Conservation (phyloP, 1,140 invertebrate species). For the Pachypsylla venusta region DNA sequence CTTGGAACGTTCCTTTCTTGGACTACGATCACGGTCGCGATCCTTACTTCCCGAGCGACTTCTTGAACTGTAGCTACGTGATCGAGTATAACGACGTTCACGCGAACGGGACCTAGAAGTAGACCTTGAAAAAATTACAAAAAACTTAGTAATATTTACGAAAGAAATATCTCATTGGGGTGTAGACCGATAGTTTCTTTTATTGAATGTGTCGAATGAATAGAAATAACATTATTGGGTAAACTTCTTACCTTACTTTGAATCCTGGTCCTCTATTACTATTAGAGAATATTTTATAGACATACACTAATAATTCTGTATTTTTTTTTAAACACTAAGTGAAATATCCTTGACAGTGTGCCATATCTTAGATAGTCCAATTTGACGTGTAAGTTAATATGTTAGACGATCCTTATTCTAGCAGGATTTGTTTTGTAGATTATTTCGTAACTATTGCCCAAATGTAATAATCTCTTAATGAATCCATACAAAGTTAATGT, state of each 20-base stretch:
- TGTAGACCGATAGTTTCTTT: background rate
- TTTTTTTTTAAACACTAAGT: background rate
- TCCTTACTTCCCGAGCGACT: background rate
- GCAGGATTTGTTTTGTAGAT: too few relatives aligned
- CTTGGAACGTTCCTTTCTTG: background rate
- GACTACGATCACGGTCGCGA: too few relatives aligned
- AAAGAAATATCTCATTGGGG: background rate
- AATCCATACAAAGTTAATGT: too few relatives aligned
- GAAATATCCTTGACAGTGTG: background rate
- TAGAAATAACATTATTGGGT: background rate
- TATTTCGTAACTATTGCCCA: too few relatives aligned
- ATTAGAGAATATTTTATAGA: background rate
- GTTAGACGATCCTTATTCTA: too few relatives aligned
- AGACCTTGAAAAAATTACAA: conserved; percentile 14
- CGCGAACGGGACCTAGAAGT: conserved; percentile 29
- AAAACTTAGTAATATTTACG: background rate
- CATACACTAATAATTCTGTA: background rate
- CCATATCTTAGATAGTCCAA: background rate
- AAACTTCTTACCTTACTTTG: background rate
- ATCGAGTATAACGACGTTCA: conserved; percentile 17
- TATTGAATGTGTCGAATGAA: background rate
- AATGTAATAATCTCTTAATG: too few relatives aligned
- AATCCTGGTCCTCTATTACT: background rate
- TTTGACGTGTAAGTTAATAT: too few relatives aligned
- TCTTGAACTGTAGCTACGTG: background rate